Conservation (phyloP, 2,113 vertebrate genomes). For the Loxodonta africana region DNA sequence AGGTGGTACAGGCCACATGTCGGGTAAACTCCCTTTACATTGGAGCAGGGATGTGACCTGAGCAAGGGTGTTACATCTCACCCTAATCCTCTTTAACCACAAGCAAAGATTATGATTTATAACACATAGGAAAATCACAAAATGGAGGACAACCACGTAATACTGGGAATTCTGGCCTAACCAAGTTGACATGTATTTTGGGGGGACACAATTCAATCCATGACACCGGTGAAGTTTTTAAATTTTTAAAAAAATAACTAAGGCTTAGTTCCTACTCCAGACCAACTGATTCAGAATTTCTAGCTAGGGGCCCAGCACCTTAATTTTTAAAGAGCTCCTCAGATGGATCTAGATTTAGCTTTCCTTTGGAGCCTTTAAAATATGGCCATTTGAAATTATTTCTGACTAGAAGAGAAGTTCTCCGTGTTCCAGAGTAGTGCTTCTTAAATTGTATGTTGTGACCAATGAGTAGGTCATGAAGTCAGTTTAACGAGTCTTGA, state of each 20-base stretch:
- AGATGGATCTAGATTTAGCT: not conserved
- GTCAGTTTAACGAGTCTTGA: not conserved
- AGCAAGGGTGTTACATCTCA: too few relatives aligned
- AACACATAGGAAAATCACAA: too few relatives aligned
- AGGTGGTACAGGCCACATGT: too few relatives aligned
- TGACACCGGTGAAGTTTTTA: not conserved
- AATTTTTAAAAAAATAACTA: not conserved
- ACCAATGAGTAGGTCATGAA: not conserved
- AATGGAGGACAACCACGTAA: too few relatives aligned
- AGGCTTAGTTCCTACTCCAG: not conserved
- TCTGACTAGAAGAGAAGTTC: not conserved
- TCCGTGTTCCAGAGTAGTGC: not conserved
- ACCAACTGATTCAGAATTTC: not conserved
- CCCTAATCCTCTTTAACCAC: too few relatives aligned
- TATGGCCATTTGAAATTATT: not conserved
- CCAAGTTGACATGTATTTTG: too few relatives aligned
- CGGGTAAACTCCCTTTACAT: too few relatives aligned
- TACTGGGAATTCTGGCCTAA: too few relatives aligned
- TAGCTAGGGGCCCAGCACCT: not conserved
- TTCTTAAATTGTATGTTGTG: not conserved
- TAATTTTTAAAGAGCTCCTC: not conserved
- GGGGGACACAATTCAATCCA: too few relatives aligned
- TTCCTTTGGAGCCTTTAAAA: constrained; percentile 1
- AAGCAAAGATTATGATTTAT: too few relatives aligned
- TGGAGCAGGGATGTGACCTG: too few relatives aligned